Evolutionary conservation across 1,140 invertebrate species (phyloP), one percentile per base, ranked within the genome.

Genomic region (Drosophila punjabiensis): DNA sequence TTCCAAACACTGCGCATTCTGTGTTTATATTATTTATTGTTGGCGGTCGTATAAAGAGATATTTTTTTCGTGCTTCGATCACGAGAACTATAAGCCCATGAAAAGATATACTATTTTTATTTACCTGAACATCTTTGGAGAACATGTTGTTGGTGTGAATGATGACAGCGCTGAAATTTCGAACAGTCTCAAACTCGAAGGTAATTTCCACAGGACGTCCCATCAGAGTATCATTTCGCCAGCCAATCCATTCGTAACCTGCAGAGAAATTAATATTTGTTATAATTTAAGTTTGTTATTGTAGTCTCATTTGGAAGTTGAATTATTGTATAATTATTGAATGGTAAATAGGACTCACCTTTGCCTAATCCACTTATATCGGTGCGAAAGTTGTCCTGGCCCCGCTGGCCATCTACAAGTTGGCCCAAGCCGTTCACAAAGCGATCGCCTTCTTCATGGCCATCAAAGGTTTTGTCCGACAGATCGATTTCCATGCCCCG

Each of bases 401-500:
- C 97, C 75, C 94, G 94, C 76, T 95, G 95, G 11, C 98, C 98
- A 93, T 99, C 98, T n/a, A 96, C 96, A 50, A 99, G 94, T 93
- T 98, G 97, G 28, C 98, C 98, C 9, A 99, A 93, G 4, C 98
- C 98, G 20, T 96, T 96, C 16, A 94, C 94, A 62, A 98, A 95
- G 79, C 95, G 94, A 47, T 95, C 95, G 4, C 95, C 95, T 73
- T 96, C 95, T 94, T 97, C 96, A 63, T 96, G 94, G 3, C 98
- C 98, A 93, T 99, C 98, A 94, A 99, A 99, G 41, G 96, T 97
- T 78, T 96, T 95, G 93, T 99, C 98, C 70, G 96, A 97, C 47
- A 99, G 95, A 93, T 98, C 97, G 81, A 97, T 96, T 79, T 96
- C 95, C 56, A 94, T 96, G 76, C 98, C 98, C 71, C 98, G 96